A percentile compares a stretch with the other conserved stretches of the same genome.
Conservation (phyloP, 2,797 vertebrate species). For the Pantherophis alleghaniensis region DNA sequence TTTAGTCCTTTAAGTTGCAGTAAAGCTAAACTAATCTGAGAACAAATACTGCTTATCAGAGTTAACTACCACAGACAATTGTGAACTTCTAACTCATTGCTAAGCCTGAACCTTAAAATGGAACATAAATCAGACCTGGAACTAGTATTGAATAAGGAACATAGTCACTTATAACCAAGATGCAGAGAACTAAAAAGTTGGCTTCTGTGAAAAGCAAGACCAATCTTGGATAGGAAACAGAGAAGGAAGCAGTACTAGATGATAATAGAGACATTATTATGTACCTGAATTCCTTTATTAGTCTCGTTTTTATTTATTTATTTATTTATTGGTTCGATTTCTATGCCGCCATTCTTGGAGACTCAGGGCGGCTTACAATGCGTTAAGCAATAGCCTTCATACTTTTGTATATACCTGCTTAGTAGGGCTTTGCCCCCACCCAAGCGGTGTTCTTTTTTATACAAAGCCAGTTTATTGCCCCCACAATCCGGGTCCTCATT, state of each 20-base stretch:
- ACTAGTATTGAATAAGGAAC: not conserved
- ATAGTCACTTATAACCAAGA: not conserved
- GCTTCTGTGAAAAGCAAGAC: not conserved
- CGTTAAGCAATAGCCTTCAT: too few species aligned
- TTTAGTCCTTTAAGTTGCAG: not conserved
- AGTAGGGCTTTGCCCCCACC: too few species aligned
- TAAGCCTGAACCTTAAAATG: not conserved
- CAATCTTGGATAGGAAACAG: too few species aligned
- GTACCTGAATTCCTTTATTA: not conserved
- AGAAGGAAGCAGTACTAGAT: not conserved
- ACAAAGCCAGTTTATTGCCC: too few species aligned
- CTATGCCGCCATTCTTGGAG: too few species aligned
- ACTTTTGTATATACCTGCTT: too few species aligned
- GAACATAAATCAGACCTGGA: not conserved
- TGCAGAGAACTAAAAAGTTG: not conserved
- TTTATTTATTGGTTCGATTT: too few species aligned
- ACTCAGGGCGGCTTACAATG: too few species aligned
- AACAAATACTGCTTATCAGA: not conserved
- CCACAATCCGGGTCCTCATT: too few species aligned
- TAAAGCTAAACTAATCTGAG: not conserved
- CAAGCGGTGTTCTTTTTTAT: too few species aligned
- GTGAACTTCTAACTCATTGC: not conserved
- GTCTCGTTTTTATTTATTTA: not conserved
- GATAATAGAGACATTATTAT: not conserved
- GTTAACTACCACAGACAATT: not conserved